Percentiles rank a stretch among this genome's conserved stretches.
These are phyloP conservation scores for Melipona bicolor DNA, from an alignment of 2,888 invertebrate genomes.

Conservation along the genomic window DNA sequence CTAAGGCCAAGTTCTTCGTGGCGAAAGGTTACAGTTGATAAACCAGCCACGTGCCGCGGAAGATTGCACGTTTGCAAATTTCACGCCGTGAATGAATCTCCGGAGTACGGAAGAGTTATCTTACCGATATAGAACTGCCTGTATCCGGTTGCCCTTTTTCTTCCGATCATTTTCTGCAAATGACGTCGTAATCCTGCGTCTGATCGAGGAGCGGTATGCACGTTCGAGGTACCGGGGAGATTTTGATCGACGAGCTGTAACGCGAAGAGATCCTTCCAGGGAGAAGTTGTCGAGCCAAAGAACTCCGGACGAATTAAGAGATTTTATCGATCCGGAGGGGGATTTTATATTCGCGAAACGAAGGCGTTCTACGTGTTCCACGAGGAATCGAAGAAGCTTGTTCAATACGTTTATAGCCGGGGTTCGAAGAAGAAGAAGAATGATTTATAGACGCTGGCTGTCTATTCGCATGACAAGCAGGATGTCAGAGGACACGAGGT, in stretches of 20 bases:
- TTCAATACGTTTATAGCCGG: neutral
- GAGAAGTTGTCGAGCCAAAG: neutral
- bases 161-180: neutral
- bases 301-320: neutral
- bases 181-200: neutral
- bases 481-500: neutral
- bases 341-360: neutral
- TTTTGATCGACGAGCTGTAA: neutral
- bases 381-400: neutral
- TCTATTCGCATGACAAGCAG: neutral
- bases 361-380: neutral
- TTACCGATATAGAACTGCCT: neutral
- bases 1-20: neutral
- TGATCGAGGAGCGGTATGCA: neutral
- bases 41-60: neutral
- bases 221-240: neutral
- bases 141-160: neutral
- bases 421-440: neutral
- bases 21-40: conserved; percentile 6
- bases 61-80: neutral
- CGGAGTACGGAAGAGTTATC: neutral
- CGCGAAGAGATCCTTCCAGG: neutral
- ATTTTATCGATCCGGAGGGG: neutral
- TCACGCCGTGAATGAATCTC: neutral
- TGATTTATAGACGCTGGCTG: neutral